These are phyloP conservation scores for Choristoneura rosaceana DNA, from an alignment of 2,888 invertebrate genomes.

Conservation along the genomic window DNA sequence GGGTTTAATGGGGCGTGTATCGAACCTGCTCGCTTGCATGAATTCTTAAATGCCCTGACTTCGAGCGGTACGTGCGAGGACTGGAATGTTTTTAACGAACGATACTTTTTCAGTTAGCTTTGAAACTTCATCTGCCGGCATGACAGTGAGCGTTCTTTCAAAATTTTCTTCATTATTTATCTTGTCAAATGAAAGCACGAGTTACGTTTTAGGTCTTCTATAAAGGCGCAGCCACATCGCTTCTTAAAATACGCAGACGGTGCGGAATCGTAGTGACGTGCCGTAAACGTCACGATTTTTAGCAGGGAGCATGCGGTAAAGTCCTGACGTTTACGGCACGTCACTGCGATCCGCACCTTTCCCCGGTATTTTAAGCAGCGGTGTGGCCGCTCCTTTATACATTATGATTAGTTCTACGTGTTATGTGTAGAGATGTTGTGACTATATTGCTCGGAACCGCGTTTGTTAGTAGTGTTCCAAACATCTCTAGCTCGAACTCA, in stretches of 20 bases:
- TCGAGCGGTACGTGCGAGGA: conserved; percentile 27
- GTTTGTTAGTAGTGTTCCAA: conserved; percentile 4
- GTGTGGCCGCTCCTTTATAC: not conserved
- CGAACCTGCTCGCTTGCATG: conserved; percentile 35
- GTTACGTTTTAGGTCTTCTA: not conserved
- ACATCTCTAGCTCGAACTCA: conserved; percentile 17
- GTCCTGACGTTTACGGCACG: no score
- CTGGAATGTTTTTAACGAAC: conserved; percentile 8
- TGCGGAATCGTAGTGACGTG: no score
- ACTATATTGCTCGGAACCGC: conserved; percentile 8
- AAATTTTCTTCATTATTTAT: not conserved
- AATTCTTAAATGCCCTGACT: conserved; percentile 37
- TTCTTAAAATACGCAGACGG: no score
- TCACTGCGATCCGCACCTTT: no score
- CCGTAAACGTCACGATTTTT: no score
- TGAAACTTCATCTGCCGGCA: not conserved
- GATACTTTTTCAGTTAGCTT: not conserved
- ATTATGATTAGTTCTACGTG: conserved; percentile 1
- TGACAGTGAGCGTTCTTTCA: not conserved
- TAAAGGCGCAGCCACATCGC: not conserved
- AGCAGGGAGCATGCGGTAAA: no score
- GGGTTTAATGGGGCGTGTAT: conserved; percentile 14
- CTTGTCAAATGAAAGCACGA: not conserved
- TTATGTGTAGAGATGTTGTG: not conserved
- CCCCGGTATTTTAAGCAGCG: no score